These are phyloP conservation scores for Gymnosoma rotundatum DNA, from an alignment of 2,888 invertebrate species.

Conservation along the genomic window DNA sequence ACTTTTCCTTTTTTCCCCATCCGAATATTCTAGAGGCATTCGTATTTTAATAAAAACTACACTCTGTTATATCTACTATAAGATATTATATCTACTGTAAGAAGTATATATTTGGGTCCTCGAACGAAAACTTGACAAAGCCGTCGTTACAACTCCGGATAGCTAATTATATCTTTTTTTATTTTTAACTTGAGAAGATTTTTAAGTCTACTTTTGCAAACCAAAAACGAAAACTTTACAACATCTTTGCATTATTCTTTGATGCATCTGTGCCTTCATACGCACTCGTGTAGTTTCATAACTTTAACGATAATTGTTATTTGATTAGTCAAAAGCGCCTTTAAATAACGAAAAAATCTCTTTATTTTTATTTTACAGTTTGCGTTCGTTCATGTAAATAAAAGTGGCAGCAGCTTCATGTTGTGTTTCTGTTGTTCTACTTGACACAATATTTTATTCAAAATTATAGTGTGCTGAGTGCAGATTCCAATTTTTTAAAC, in stretches of 20 bases:
- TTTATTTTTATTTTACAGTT: slow-evolving; percentile 22
- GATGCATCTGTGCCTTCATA: slow-evolving; percentile 3
- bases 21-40: too few species aligned
- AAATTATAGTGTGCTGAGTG: slow-evolving; percentile 71
- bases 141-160: too few species aligned
- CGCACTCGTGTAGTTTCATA: slow-evolving; percentile 36
- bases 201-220: too few species aligned
- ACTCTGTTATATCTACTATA: too few species aligned
- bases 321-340: slow-evolving; percentile 71
- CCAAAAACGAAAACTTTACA: neutral
- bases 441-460: slow-evolving; percentile 76
- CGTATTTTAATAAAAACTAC: too few species aligned
- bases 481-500: slow-evolving; percentile 43
- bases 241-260: slow-evolving; percentile 2
- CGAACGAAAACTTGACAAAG: too few species aligned
- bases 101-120: too few species aligned
- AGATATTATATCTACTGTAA: too few species aligned
- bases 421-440: slow-evolving; percentile 55
- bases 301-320: slow-evolving; percentile 71
- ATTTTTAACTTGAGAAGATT: too few species aligned
- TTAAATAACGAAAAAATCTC: slow-evolving; percentile 50
- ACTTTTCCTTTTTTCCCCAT: too few species aligned
- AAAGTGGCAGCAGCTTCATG: slow-evolving; percentile 51
- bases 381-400: neutral
- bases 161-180: too few species aligned